Evolutionary conservation across 1,140 invertebrate species (phyloP), one percentile per base, ranked within the genome.

Genomic region (Diachasmimorpha longicaudata): DNA sequence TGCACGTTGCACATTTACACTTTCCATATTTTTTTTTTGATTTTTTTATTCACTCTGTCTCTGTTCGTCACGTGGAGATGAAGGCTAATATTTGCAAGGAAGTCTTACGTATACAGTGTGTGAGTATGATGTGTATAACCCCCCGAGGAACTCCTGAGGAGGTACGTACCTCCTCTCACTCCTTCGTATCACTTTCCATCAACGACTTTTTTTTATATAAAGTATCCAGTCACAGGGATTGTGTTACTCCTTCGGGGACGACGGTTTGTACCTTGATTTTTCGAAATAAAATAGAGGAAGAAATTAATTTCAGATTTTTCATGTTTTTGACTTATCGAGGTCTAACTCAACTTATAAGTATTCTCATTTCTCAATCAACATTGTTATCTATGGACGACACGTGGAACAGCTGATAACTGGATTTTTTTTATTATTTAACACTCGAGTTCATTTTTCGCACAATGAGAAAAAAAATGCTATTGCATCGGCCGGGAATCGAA

Each of bases 151-250:
- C 82, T 85, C 79, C 68, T 77, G 74, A 63, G 23, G 58, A 63
- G 58, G 21, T 63, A 63, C 52, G 16, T 58, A 19, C 6, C 69
- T 42, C 48, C 67, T 73, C 71, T 74, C 70, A 63, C 67, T 74
- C 77, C 67, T 74, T 77, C 80, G 78, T 85, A 85, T 85, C 83
- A 78, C 81, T 85, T 85, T 84, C 84, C 83, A 78, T 81, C 84
- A 77, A 79, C 84, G 82, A 84, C 31, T 84, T 85, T 84, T 81
- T 83, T 85, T 79, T 85, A 82, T 80, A 80, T 81, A 75, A 78
- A 77, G 80, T 85, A 85, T 85, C 81, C 83, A 81, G 83, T 80
- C 80, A 67, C 81, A 77, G 58, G 83, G 81, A 85, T 85, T 82
- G 77, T 83, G 70, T 85, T 85, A 83, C 83, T 75, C 63, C 37